phyloP scores from a whole-genome alignment of 2,888 invertebrate genomes.

The Bruchidius siliquastri region DNA sequence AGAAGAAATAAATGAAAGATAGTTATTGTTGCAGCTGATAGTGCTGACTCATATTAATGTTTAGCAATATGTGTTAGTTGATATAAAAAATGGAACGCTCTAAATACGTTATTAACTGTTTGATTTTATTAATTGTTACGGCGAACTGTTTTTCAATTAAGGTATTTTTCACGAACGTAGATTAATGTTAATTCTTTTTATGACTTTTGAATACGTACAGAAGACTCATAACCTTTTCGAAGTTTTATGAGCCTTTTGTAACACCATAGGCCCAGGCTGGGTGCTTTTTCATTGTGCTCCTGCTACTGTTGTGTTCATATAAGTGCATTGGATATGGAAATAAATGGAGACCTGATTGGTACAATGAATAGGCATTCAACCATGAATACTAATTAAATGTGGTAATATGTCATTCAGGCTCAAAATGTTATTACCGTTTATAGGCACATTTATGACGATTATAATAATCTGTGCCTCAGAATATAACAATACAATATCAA shows the following conservation, averaged over 20 bases:
- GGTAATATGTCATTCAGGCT: constrained; percentile 39
- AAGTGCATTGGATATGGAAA: not conserved
- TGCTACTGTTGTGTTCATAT: too few species aligned
- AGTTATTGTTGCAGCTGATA: constrained; percentile 13
- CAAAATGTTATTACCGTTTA: constrained; percentile 37
- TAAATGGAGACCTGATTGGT: not conserved
- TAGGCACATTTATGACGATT: constrained; percentile 8
- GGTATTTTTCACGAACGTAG: not conserved
- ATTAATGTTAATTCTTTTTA: not conserved
- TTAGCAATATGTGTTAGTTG: constrained; percentile 44
- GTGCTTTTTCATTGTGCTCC: not conserved
- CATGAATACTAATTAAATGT: not conserved
- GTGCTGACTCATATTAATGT: constrained; percentile 36
- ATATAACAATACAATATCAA: too few species aligned
- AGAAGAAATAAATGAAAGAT: not conserved
- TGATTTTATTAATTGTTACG: constrained; percentile 10
- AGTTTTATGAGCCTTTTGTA: not conserved
- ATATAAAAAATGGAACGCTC: constrained; percentile 26
- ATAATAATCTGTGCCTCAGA: too few species aligned
- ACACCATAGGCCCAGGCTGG: not conserved
- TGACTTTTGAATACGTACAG: not conserved
- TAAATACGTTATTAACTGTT: constrained; percentile 27
- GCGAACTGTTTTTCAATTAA: not conserved
- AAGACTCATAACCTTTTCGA: not conserved
- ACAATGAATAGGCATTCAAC: not conserved